A percentile compares a stretch with the other conserved stretches of the same genome.
phyloP scores from a whole-genome alignment of 1,140 invertebrate species.

The Parapsyche elsis region DNA sequence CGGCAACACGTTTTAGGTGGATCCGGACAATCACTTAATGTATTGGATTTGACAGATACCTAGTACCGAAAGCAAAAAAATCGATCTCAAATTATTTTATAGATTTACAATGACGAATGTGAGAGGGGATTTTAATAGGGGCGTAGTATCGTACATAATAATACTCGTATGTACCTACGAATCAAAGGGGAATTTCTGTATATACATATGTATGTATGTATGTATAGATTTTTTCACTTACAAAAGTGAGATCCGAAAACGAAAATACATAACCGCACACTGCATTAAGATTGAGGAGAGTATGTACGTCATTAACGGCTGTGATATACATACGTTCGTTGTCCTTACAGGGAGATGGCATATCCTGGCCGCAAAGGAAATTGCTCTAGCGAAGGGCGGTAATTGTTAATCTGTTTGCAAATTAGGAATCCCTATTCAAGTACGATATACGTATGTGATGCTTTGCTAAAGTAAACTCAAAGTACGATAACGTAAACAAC shows the following conservation, averaged over 20 bases:
- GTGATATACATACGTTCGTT: neutral
- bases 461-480: neutral
- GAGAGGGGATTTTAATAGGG: neutral
- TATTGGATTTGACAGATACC: neutral
- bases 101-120: neutral
- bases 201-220: neutral
- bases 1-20: neutral
- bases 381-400: neutral
- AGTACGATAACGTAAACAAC: neutral
- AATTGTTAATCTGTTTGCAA: neutral
- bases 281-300: neutral
- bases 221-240: neutral
- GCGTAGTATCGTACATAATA: no score
- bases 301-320: neutral
- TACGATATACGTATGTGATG: neutral
- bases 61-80: neutral
- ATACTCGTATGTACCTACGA: neutral
- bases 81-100: neutral
- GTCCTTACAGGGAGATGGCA: no score
- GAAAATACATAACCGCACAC: no score
- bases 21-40: neutral
- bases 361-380: neutral
- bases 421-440: neutral
- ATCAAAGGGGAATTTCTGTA: neutral
- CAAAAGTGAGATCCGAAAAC: neutral